These are phyloP conservation scores for Anagyrus pseudococci DNA, from an alignment of 2,888 invertebrate species.

Conservation along the genomic window DNA sequence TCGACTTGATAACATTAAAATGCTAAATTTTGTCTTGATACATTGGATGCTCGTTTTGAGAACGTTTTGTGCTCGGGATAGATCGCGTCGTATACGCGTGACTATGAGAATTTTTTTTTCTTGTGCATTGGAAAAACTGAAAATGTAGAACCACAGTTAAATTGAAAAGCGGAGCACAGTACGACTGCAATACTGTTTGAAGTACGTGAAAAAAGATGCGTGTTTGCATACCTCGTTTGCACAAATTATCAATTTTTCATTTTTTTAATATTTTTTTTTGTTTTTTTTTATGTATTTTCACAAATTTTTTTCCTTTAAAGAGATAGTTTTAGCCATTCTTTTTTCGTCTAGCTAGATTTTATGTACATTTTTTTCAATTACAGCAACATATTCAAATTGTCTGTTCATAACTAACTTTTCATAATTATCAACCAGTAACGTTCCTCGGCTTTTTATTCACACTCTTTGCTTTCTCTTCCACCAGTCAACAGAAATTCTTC, in stretches of 20 bases:
- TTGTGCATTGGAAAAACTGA: constrained; percentile 49
- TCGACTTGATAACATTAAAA: neutral
- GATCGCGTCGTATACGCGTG: constrained; percentile 24
- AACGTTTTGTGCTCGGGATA: constrained; percentile 34
- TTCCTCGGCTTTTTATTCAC: too few relatives aligned
- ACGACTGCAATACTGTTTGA: constrained; percentile 46
- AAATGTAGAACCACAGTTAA: constrained; percentile 41
- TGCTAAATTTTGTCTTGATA: constrained; percentile 14
- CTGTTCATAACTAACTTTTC: neutral
- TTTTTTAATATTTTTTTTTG: constrained; percentile 20
- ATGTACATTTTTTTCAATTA: constrained; percentile 36
- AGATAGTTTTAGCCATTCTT: constrained; percentile 32
- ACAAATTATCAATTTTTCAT: constrained; percentile 10
- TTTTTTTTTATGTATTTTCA: constrained; percentile 18
- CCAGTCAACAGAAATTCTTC: constrained; percentile 10
- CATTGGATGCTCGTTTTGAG: constrained; percentile 28
- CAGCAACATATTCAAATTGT: constrained; percentile 32
- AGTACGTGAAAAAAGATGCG: constrained; percentile 44
- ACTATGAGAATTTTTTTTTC: constrained; percentile 28
- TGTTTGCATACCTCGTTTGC: constrained; percentile 25
- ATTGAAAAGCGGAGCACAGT: constrained; percentile 47
- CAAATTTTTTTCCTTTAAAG: constrained; percentile 24
- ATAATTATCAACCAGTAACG: neutral
- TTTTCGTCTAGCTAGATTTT: constrained; percentile 31
- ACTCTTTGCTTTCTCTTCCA: too few relatives aligned